Conservation (phyloP, 2,888 invertebrate species). For the Urechis unicinctus region DNA sequence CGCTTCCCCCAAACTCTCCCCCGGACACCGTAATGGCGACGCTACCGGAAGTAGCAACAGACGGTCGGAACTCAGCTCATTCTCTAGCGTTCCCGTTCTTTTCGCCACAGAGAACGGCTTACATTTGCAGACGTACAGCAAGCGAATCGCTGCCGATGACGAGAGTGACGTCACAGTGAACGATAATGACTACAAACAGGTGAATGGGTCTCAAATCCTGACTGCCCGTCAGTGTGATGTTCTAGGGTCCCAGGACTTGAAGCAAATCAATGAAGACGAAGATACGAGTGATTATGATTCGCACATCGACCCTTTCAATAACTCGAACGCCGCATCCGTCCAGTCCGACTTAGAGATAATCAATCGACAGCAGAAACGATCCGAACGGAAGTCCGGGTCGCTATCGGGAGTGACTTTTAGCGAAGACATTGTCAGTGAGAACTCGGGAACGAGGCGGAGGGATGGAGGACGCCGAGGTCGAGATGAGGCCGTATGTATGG, state of each 20-base stretch:
- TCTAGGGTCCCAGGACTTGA: slow-evolving; percentile 26
- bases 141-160: slow-evolving; percentile 5
- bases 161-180: neutral
- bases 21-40: neutral
- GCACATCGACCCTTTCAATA: slow-evolving; percentile 28
- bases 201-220: neutral
- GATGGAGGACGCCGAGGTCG: too few relatives aligned
- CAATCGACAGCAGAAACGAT: too few relatives aligned
- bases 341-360: too few relatives aligned
- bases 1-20: slow-evolving; percentile 13
- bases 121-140: slow-evolving; percentile 26
- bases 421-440: too few relatives aligned
- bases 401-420: too few relatives aligned
- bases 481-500: too few relatives aligned
- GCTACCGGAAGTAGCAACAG: neutral
- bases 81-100: slow-evolving; percentile 37
- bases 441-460: too few relatives aligned
- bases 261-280: slow-evolving; percentile 19
- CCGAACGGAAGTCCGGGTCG: too few relatives aligned
- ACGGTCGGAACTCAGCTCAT: neutral
- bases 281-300: slow-evolving; percentile 46
- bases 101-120: slow-evolving; percentile 43
- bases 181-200: neutral
- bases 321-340: too few relatives aligned
- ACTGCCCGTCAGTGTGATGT: slow-evolving; percentile 36